Evolutionary conservation across 2,797 vertebrate genomes (phyloP).

Genomic region (Triplophysa yarkandensis): DNA sequence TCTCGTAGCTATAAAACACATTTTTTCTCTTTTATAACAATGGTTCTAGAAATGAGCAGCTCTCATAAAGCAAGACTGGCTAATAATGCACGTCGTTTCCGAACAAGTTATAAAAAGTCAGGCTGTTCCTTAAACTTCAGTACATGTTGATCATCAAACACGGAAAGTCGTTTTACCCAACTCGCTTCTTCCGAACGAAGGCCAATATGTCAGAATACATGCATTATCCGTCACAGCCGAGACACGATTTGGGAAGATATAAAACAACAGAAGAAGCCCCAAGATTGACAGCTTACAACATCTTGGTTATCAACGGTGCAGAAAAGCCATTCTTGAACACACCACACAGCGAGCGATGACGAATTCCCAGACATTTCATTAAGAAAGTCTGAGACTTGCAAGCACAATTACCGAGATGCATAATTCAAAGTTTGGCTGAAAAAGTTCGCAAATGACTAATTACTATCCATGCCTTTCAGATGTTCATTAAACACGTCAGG

Average conservation of each 20-base stretch:
- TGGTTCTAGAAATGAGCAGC: not conserved
- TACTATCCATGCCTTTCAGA: slow-evolving; percentile 13
- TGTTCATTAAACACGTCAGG: slow-evolving; percentile 39
- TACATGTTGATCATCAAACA: not conserved
- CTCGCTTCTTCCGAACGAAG: not conserved
- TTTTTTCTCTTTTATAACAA: too few species aligned
- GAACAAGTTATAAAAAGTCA: not conserved
- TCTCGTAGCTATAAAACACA: too few species aligned
- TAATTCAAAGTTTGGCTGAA: slow-evolving; percentile 18
- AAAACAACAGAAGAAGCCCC: not conserved
- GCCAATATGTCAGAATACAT: not conserved
- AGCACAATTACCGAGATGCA: slow-evolving; percentile 10
- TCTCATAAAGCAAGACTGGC: not conserved
- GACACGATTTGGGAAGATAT: not conserved
- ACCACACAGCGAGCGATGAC: not conserved
- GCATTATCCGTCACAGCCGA: not conserved
- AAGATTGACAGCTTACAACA: not conserved
- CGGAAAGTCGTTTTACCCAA: not conserved
- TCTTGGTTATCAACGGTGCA: not conserved
- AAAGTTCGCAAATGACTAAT: slow-evolving; percentile 39
- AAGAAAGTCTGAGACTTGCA: not conserved
- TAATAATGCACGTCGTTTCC: not conserved
- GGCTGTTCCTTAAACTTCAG: not conserved
- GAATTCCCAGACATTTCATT: slow-evolving; percentile 7
- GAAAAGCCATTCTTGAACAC: slow-evolving; percentile 9